Base-by-base conservation (phyloP, 2,888 invertebrate genomes). In the Trilocha varians region DNA sequence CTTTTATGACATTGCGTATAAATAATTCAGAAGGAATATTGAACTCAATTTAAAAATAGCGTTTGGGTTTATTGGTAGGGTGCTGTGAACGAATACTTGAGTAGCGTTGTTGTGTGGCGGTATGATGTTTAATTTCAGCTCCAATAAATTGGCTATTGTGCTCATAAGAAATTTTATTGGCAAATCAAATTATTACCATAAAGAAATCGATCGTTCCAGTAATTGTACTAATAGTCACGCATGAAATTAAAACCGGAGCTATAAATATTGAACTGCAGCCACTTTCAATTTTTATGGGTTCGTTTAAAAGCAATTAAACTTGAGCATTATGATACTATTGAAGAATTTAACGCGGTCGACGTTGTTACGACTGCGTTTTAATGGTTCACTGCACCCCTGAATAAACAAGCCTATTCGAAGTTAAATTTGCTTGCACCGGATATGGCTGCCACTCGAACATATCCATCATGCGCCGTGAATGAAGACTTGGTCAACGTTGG, bases 371-470 rank as follows among this genome's bases (percentile, higher is more conserved):
- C 68, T 67, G 65, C 58, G 69, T 73, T 77, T 78, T 77, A 82
- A 78, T 83, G 76, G 83, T 83, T 83, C 84, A 82, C 55, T 82
- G 84, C 82, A 78, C 84, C 80, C 78, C 80, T 78, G 77, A 77
- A 79, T 83, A 83, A 84, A 84, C 83, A 84, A 65, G 70, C 62
- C 71, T 78, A 78, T 76, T 76, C 58, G 66, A 56, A 77, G 80
- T 80, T 82, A 78, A 84, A 79, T 82, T 82, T 79, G 82, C 82
- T 76, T 72, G 68, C 70, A 70, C 84, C 84, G 84, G 84, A 85
- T 79, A 80, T 76, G 72, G 67, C 75, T 69, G 77, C 72, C 78
- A 76, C 80, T 83, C 70, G 78, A 79, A 78, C 65, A 56, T 65
- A 77, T 80, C 78, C 75, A 76, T 77, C 79, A 73, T 70, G 60